Percentiles rank a stretch among this genome's conserved stretches.
These are phyloP conservation scores for Cygnus olor DNA, from an alignment of 2,797 vertebrate species.

Conservation along the genomic window DNA sequence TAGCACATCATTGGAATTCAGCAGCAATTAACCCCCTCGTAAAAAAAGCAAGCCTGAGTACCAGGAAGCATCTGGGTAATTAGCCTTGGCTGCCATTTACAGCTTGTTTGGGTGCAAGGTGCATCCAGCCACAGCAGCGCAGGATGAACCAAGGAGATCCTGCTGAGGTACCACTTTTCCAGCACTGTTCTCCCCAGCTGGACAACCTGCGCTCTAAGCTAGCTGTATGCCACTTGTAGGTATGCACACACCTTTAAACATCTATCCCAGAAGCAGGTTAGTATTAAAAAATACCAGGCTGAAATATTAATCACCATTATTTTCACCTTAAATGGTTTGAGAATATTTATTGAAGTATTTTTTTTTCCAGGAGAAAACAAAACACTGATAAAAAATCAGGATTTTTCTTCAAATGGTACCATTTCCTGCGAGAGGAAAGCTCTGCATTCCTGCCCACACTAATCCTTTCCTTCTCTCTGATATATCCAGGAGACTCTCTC, in stretches of 20 bases:
- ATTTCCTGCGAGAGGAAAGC: conserved; percentile 43
- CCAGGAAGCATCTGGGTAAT: conserved; percentile 20
- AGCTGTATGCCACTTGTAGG: background rate
- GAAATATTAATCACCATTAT: background rate
- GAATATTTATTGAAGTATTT: background rate
- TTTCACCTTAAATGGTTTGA: background rate
- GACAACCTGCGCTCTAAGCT: background rate
- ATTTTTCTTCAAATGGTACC: background rate
- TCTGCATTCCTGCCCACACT: conserved; percentile 46
- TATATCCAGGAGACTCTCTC: background rate
- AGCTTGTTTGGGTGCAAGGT: conserved; percentile 24
- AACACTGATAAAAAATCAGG: background rate
- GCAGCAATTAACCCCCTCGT: conserved; percentile 16
- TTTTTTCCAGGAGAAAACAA: background rate
- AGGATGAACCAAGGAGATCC: background rate
- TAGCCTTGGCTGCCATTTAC: background rate
- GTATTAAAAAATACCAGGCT: background rate
- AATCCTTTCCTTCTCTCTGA: conserved; percentile 51
- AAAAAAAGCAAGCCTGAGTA: background rate
- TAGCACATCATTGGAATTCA: conserved; percentile 10
- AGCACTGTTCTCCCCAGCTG: background rate
- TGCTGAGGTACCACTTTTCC: background rate
- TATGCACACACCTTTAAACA: background rate
- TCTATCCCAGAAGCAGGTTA: background rate
- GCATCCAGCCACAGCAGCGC: background rate